Conservation (phyloP, 2,797 vertebrate species). For the Silurus aristotelis region DNA sequence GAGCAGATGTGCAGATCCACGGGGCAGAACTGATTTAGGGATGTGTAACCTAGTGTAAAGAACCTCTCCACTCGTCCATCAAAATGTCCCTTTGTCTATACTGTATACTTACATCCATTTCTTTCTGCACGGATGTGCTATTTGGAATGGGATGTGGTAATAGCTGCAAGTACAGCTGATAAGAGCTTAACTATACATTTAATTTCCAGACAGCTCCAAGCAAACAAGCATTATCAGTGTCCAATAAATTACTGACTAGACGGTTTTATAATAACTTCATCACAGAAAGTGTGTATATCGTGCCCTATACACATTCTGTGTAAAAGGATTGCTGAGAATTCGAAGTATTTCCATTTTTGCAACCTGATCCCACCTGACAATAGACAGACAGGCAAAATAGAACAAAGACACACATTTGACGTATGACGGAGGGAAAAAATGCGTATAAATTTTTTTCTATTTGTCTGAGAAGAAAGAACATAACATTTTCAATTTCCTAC, state of each 20-base stretch:
- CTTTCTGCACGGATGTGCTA: background rate
- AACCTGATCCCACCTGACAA: background rate
- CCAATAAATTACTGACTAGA: background rate
- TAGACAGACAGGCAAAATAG: background rate
- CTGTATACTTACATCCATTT: background rate
- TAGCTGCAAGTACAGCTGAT: background rate
- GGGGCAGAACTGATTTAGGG: slow-evolving; percentile 54
- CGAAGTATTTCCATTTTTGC: background rate
- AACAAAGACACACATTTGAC: background rate
- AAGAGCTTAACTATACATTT: background rate
- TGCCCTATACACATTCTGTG: background rate
- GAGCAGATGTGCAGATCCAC: slow-evolving; percentile 30
- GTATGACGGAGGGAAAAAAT: slow-evolving; percentile 55
- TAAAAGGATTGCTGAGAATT: background rate
- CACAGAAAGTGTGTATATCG: background rate
- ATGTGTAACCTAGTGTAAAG: slow-evolving; percentile 47
- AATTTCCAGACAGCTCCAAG: background rate
- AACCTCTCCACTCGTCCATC: slow-evolving; percentile 54
- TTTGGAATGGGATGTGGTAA: background rate
- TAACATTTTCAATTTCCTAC: slow-evolving; percentile 33
- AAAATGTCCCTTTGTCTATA: background rate
- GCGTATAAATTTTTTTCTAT: background rate
- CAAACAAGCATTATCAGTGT: background rate
- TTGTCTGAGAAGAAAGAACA: slow-evolving; percentile 48
- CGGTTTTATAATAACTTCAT: background rate